Conservation (phyloP, 2,113 vertebrate species). For the Maccullochella peelii region DNA sequence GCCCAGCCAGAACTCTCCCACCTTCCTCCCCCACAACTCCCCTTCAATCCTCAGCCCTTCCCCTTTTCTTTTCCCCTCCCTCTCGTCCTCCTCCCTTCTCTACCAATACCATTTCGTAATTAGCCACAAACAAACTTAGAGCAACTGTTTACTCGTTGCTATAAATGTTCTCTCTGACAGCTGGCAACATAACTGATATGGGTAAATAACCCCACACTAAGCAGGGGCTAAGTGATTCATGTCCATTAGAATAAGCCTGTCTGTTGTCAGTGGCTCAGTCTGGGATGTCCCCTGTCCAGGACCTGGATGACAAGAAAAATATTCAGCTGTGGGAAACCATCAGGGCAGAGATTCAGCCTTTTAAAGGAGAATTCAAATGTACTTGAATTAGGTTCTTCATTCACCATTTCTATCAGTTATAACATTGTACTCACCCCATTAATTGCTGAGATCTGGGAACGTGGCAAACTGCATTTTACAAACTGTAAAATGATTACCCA, state of each 20-base stretch:
- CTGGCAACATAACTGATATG: constrained; percentile 44
- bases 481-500: neutral
- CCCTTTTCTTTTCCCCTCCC: neutral
- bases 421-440: too few relatives aligned
- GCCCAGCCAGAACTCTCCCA: constrained; percentile 61
- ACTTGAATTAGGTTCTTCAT: neutral
- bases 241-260: constrained; percentile 50
- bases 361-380: constrained; percentile 7
- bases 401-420: neutral
- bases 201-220: constrained; percentile 52
- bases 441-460: too few relatives aligned
- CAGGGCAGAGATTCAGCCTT: constrained; percentile 1
- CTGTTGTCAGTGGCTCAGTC: constrained; percentile 47
- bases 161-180: constrained; percentile 58
- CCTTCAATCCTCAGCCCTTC: neutral
- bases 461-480: too few relatives aligned
- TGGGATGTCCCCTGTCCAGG: neutral
- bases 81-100: neutral
- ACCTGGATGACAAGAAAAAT: neutral
- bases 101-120: constrained; percentile 48
- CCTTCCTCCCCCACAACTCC: neutral
- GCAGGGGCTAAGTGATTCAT: constrained; percentile 46
- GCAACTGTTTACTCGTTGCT: constrained; percentile 63
- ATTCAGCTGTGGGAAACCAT: constrained; percentile 47
- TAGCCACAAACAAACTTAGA: constrained; percentile 49